Evolutionary conservation across 2,113 vertebrate species (phyloP), one percentile per base, ranked within the genome.

Genomic region (Recurvirostra avosetta): DNA sequence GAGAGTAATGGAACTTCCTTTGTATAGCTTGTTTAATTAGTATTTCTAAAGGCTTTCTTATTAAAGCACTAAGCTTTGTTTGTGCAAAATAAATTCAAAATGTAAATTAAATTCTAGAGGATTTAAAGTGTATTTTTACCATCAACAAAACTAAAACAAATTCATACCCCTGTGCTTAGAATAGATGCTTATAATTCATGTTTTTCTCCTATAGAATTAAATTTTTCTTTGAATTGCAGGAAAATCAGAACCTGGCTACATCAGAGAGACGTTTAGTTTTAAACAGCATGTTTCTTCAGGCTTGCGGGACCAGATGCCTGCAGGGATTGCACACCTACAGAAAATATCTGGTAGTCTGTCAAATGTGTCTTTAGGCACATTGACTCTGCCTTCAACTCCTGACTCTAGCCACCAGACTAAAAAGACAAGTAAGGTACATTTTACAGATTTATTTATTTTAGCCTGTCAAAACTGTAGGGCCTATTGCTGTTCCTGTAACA

Each of bases 191-290:
- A 16, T 32, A 2, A 8, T 78, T 63, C 9, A n/a, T 47, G 3
- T 16, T 78, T 75, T 75, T 71, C 7, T 82, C 27, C 25, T 19
- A 12, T 1, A 78, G n/a, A 87, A 38, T 20, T 45, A 3, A 5
- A 7, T n/a, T 92, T 92, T 83, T 45, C 36, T 93, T 76, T 90
- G 53, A 61, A 77, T 77, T 93, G 9, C 15, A 99, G 99, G 96
- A 12, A 95, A 85, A 85, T 72, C 47, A 4, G 43, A 83, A 41
- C 97, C 96, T 41, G 93, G 96, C 7, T 98, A 86, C 59, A 20
- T 97, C 34, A 98, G 97, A 86, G 90, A 95, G 45, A 98, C 98
- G 1, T 47, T 98, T 30, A 94, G 96, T 55, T 98, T n/a, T 87
- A 83, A 94, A 56, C 98, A 97, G 89, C 96, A 3, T 1, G 21